phyloP scores from a whole-genome alignment of 2,888 invertebrate genomes.

The Ectemnius continuus region DNA sequence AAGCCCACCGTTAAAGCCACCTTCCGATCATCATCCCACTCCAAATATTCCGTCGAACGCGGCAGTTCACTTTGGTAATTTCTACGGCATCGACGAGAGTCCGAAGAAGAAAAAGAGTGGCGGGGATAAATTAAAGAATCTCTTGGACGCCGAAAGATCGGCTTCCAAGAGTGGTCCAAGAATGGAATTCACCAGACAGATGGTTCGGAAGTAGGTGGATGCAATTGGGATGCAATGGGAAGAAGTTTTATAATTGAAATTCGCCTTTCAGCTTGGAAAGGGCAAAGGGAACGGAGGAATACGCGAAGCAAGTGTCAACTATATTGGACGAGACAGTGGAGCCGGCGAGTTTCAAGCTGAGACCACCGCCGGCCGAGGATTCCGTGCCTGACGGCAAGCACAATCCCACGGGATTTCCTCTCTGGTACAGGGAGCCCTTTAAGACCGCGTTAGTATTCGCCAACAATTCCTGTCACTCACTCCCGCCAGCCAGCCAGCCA shows the following conservation, averaged over 20 bases:
- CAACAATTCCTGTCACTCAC: slow-evolving; percentile 26
- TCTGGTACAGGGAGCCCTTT: slow-evolving; percentile 68
- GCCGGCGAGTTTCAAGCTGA: slow-evolving; percentile 64
- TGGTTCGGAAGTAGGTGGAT: slow-evolving; percentile 64
- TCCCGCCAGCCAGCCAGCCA: not conserved
- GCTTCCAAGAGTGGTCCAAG: slow-evolving; percentile 13
- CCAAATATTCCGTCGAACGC: slow-evolving; percentile 53
- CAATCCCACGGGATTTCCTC: slow-evolving; percentile 57
- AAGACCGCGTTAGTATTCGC: slow-evolving; percentile 61
- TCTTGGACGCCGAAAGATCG: not conserved
- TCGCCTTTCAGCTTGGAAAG: slow-evolving; percentile 58
- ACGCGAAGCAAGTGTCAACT: slow-evolving; percentile 64
- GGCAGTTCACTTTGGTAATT: slow-evolving; percentile 66
- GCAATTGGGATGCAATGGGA: not conserved
- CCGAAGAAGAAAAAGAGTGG: slow-evolving; percentile 10
- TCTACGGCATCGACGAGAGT: slow-evolving; percentile 49
- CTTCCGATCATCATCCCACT: too few species aligned
- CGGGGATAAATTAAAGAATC: not conserved
- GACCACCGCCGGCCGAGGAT: slow-evolving; percentile 59
- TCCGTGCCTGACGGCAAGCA: slow-evolving; percentile 56
- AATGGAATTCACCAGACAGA: slow-evolving; percentile 65
- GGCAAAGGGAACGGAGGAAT: slow-evolving; percentile 60
- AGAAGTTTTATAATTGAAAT: not conserved
- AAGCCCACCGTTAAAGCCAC: not conserved
- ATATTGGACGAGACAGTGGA: slow-evolving; percentile 66